phyloP scores from a whole-genome alignment of 2,113 vertebrate species.

The Mus spicilegus region DNA sequence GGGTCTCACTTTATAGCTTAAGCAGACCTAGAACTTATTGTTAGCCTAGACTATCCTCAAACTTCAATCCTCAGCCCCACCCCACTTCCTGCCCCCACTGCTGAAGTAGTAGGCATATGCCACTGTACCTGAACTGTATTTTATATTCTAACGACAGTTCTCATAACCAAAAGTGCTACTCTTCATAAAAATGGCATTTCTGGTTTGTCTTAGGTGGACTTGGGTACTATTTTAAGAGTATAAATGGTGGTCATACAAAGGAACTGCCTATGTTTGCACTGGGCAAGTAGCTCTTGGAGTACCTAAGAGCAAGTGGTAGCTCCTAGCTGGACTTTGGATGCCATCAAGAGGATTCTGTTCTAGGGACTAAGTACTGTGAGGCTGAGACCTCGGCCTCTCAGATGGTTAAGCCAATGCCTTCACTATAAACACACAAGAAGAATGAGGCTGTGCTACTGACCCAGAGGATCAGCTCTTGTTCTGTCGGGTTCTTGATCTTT shows the following conservation, averaged over 20 bases:
- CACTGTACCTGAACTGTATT: not conserved
- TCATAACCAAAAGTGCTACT: not conserved
- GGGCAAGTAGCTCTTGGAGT: not conserved
- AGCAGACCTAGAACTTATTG: not conserved
- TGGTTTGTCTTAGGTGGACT: slow-evolving; percentile 16
- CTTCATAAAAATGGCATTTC: slow-evolving; percentile 8
- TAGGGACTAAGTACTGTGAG: not conserved
- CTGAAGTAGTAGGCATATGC: not conserved
- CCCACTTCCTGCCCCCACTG: not conserved
- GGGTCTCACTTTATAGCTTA: not conserved
- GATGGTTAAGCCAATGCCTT: not conserved
- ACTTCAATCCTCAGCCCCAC: not conserved
- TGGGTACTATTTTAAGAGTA: not conserved
- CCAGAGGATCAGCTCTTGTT: not conserved
- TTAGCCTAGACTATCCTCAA: not conserved
- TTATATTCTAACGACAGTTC: slow-evolving; percentile 17
- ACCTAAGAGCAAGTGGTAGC: not conserved
- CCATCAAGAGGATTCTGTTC: not conserved
- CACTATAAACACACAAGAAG: not conserved
- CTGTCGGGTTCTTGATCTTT: not conserved
- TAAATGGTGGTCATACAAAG: not conserved
- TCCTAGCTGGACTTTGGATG: not conserved
- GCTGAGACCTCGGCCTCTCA: not conserved
- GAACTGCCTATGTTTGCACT: not conserved
- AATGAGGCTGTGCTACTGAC: not conserved